Evolutionary conservation across 2,888 invertebrate genomes (phyloP).

Genomic region (Heteropelma amictum): DNA sequence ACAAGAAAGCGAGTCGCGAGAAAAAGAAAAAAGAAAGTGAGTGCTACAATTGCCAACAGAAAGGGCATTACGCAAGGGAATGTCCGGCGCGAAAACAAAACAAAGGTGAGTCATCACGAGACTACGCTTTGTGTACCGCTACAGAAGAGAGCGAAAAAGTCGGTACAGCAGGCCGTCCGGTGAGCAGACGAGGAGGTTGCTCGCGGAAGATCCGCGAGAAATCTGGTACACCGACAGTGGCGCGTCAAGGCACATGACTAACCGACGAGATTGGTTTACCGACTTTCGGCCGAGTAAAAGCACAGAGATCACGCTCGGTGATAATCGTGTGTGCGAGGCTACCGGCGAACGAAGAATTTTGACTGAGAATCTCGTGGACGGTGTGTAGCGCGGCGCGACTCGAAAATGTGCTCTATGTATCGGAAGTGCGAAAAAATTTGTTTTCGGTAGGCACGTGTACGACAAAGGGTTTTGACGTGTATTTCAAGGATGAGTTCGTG

Average conservation of each 20-base stretch:
- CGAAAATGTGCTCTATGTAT: constrained; percentile 60
- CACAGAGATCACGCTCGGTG: constrained; percentile 20
- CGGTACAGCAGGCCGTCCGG: constrained; percentile 12
- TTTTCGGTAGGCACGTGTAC: constrained; percentile 56
- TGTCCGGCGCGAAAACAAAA: constrained; percentile 24
- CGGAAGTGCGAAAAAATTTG: constrained; percentile 53
- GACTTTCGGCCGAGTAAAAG: neutral
- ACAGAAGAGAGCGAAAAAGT: constrained; percentile 10
- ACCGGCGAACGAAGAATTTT: constrained; percentile 35
- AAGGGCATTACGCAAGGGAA: constrained; percentile 29
- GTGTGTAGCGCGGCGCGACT: constrained; percentile 31
- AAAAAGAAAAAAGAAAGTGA: constrained; percentile 20
- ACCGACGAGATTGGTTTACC: constrained; percentile 6
- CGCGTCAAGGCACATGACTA: constrained; percentile 13
- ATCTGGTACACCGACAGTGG: constrained; percentile 28
- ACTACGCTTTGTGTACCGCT: constrained; percentile 23
- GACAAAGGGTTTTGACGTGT: constrained; percentile 31
- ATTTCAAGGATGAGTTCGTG: constrained; percentile 13
- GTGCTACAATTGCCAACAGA: constrained; percentile 23
- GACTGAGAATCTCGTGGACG: constrained; percentile 31
- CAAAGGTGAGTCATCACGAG: constrained; percentile 20
- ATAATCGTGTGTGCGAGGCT: constrained; percentile 28
- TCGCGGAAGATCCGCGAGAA: constrained; percentile 17
- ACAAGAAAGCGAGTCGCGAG: constrained; percentile 16
- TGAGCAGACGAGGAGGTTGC: constrained; percentile 2